These are phyloP conservation scores for Cataglyphis altisquamis DNA, from an alignment of 2,888 invertebrate species.

Conservation along the genomic window DNA sequence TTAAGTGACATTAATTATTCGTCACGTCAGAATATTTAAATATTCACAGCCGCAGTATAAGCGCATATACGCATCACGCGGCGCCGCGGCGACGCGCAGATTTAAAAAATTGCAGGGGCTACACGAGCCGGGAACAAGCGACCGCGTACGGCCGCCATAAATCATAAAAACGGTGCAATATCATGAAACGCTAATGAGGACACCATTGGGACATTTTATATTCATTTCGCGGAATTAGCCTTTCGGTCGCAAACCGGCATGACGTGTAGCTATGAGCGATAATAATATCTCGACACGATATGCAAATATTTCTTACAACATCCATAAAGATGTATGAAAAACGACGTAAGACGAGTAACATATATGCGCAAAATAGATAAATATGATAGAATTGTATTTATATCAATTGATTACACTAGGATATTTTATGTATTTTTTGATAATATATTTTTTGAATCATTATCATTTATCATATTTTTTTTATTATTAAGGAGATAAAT, in stretches of 20 bases:
- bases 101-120: constrained; percentile 70
- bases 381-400: constrained; percentile 6
- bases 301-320: constrained; percentile 45
- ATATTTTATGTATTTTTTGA: neutral
- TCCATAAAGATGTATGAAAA: constrained; percentile 13
- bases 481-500: neutral
- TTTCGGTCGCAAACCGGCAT: constrained; percentile 66
- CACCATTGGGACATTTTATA: constrained; percentile 76
- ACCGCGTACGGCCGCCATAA: constrained; percentile 62
- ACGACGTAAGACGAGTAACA: neutral
- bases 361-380: constrained; percentile 1
- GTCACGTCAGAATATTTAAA: constrained; percentile 67
- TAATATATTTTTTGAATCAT: neutral
- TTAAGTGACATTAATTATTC: constrained; percentile 70
- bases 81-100: constrained; percentile 56
- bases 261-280: constrained; percentile 64
- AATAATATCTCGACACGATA: constrained; percentile 67
- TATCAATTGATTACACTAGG: neutral
- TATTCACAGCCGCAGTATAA: constrained; percentile 60
- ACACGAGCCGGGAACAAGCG: constrained; percentile 58
- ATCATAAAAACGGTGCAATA: constrained; percentile 74
- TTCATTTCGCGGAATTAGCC: constrained; percentile 74
- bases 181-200: constrained; percentile 75
- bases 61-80: constrained; percentile 51
- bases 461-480: neutral